These are phyloP conservation scores for Gymnocephalus cernua DNA, from an alignment of 2,113 vertebrate genomes.

Conservation along the genomic window DNA sequence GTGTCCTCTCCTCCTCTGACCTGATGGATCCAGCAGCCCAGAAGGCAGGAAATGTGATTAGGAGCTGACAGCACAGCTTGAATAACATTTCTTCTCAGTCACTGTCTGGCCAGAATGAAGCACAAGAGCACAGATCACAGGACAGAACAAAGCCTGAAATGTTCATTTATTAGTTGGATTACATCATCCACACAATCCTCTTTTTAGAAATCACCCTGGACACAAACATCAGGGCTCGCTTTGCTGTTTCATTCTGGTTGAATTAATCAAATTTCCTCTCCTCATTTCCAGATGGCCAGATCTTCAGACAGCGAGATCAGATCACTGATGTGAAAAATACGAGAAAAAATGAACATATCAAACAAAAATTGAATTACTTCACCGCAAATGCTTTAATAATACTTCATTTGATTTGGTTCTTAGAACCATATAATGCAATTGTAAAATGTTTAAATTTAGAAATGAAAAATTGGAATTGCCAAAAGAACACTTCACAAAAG, in stretches of 20 bases:
- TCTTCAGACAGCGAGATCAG: conserved; percentile 23
- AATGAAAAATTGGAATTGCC: not conserved
- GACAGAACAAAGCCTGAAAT: conserved; percentile 46
- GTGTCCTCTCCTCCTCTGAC: conserved; percentile 41
- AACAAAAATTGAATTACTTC: conserved; percentile 17
- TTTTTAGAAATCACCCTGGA: conserved; percentile 44
- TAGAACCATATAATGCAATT: not conserved
- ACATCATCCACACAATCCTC: conserved; percentile 40
- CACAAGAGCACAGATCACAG: conserved; percentile 37
- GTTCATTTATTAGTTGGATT: conserved; percentile 49
- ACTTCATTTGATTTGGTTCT: conserved; percentile 6
- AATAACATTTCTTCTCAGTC: conserved; percentile 67
- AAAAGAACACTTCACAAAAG: no score
- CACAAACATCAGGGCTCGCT: conserved; percentile 20
- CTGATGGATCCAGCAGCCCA: conserved; percentile 50
- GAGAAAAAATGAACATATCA: not conserved
- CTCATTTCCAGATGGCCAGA: conserved; percentile 64
- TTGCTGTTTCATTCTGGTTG: conserved; percentile 20
- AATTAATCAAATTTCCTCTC: conserved; percentile 63
- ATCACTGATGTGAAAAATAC: conserved; percentile 33
- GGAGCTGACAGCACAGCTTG: conserved; percentile 54
- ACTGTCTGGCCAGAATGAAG: conserved; percentile 56
- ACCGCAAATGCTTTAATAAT: conserved; percentile 19
- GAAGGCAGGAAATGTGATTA: conserved; percentile 76
- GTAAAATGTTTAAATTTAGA: not conserved